Evolutionary conservation across 2,888 invertebrate genomes (phyloP).

Genomic region (Nasonovia ribisnigri): DNA sequence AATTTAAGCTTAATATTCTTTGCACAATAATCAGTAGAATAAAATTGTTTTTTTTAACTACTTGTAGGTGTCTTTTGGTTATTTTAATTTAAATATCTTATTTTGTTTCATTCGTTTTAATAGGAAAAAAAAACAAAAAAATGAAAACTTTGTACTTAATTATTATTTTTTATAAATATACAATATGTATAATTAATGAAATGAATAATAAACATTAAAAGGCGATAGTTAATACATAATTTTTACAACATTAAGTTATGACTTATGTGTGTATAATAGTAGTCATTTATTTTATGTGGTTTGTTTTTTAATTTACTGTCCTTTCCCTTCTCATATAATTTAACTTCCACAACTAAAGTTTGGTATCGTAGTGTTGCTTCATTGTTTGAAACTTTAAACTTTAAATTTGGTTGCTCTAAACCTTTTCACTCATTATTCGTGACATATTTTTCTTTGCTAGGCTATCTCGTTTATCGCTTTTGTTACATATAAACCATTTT

Average conservation of each 20-base stretch:
- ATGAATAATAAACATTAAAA: constrained; percentile 13
- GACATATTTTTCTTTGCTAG: constrained; percentile 22
- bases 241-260: not conserved
- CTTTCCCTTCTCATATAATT: not conserved
- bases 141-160: not conserved
- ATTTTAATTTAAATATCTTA: not conserved
- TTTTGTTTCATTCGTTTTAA: not conserved
- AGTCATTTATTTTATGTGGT: not conserved
- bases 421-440: constrained; percentile 32
- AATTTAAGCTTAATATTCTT: not conserved
- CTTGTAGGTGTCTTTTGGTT: not conserved
- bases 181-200: not conserved
- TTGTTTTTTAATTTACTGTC: constrained; percentile 42
- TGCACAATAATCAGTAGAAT: not conserved
- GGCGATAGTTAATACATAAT: not conserved
- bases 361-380: not conserved
- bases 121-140: not conserved
- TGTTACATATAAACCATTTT: constrained; percentile 7
- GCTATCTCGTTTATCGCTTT: constrained; percentile 16
- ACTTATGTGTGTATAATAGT: not conserved
- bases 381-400: constrained; percentile 50
- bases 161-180: not conserved
- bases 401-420: constrained; percentile 32
- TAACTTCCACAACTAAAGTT: constrained; percentile 34
- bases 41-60: not conserved